Evolutionary conservation across 2,797 vertebrate genomes (phyloP).

Genomic region (Xiphorhynchus erythropygius): DNA sequence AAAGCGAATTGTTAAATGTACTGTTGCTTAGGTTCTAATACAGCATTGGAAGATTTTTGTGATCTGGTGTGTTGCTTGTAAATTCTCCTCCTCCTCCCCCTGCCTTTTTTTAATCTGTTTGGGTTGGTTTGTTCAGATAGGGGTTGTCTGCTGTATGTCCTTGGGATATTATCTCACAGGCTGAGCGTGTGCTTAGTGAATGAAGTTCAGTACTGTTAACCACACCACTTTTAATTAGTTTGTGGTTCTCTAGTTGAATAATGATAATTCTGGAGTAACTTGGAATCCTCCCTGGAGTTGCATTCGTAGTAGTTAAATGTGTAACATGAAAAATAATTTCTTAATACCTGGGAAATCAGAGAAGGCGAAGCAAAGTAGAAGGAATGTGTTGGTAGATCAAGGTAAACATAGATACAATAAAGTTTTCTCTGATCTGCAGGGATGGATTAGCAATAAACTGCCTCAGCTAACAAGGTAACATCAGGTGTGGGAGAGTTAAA

Average conservation of each 20-base stretch:
- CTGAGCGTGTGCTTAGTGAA: neutral
- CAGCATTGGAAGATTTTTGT: neutral
- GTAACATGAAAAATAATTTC: neutral
- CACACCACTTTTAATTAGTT: neutral
- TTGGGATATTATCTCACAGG: neutral
- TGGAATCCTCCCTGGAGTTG: neutral
- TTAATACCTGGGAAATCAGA: neutral
- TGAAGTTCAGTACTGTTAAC: neutral
- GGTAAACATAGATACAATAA: neutral
- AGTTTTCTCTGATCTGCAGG: neutral
- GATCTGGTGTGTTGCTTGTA: neutral
- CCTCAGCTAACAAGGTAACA: neutral
- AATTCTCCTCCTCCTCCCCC: neutral
- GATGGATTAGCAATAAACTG: neutral
- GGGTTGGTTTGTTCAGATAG: neutral
- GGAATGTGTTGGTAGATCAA: neutral
- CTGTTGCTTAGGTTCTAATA: neutral
- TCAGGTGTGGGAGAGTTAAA: neutral
- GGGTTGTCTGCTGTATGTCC: neutral
- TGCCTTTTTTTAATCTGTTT: neutral
- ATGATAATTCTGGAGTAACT: neutral
- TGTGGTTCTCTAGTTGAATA: neutral
- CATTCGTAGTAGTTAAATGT: neutral
- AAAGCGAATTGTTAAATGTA: accelerated
- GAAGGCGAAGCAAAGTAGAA: neutral